These are phyloP conservation scores for Globicephala melas DNA, from an alignment of 2,113 vertebrate species.

Conservation along the genomic window DNA sequence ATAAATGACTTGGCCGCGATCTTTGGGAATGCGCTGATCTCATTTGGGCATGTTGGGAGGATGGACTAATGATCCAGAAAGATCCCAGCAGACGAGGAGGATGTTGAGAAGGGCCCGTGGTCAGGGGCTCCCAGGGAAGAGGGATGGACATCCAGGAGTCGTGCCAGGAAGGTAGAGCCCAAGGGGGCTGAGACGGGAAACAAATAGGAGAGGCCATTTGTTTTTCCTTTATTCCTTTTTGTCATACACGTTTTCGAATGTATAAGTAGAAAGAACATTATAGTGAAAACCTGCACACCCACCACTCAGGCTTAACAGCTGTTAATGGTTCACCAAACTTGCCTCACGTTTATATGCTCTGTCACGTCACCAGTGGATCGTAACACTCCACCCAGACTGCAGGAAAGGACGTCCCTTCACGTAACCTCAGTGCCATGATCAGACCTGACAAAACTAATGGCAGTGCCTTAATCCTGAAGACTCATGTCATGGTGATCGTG, in stretches of 20 bases:
- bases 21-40: background rate
- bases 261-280: background rate
- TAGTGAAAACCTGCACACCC: accelerated
- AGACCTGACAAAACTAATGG: no score
- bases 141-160: accelerated
- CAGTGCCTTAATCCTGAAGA: accelerated
- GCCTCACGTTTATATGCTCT: background rate
- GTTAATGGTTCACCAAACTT: background rate
- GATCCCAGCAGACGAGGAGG: background rate
- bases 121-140: background rate
- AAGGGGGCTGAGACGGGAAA: background rate
- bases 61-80: background rate
- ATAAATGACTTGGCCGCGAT: background rate
- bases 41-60: background rate
- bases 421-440: background rate
- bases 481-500: accelerated
- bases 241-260: background rate
- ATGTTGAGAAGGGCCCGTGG: background rate
- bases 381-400: accelerated
- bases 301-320: background rate
- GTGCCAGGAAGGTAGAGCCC: background rate
- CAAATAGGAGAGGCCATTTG: no score
- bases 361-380: accelerated
- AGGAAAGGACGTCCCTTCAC: background rate
- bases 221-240: no score